phyloP scores from a whole-genome alignment of 92 coral and sea anemone species.

The Zoanthus sociatus region DNA sequence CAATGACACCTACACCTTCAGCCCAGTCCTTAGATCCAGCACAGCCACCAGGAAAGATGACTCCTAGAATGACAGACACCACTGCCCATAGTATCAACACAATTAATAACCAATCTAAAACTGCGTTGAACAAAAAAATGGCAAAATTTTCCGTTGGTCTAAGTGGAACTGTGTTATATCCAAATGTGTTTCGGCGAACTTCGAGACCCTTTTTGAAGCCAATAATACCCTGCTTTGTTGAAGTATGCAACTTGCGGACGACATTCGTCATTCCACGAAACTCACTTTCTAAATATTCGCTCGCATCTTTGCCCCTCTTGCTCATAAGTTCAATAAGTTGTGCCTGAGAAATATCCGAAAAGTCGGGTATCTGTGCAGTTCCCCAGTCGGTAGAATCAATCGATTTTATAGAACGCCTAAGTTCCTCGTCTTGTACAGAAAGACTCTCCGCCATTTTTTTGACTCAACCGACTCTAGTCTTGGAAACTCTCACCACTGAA shows the following conservation, averaged over 20 bases:
- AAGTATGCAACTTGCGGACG: slow-evolving; percentile 72
- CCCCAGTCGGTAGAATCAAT: slow-evolving; percentile 44
- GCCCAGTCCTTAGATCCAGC: slow-evolving; percentile 69
- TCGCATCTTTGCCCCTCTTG: slow-evolving; percentile 53
- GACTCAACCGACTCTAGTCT: slow-evolving; percentile 1
- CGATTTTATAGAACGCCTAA: slow-evolving; percentile 9
- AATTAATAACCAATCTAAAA: slow-evolving; percentile 80
- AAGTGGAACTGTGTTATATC: slow-evolving; percentile 70
- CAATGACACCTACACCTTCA: slow-evolving; percentile 85
- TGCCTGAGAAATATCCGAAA: slow-evolving; percentile 68
- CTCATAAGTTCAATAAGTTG: slow-evolving; percentile 64
- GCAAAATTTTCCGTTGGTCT: slow-evolving; percentile 64
- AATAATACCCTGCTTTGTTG: slow-evolving; percentile 78
- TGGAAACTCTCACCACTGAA: background rate
- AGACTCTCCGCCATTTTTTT: slow-evolving; percentile 17
- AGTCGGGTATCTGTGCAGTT: slow-evolving; percentile 55
- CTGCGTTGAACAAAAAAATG: slow-evolving; percentile 67
- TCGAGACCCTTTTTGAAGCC: slow-evolving; percentile 69
- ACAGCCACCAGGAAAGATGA: slow-evolving; percentile 79
- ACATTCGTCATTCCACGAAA: slow-evolving; percentile 75
- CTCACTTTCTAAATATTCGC: slow-evolving; percentile 56
- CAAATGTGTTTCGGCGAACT: slow-evolving; percentile 63
- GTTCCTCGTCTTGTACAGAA: background rate
- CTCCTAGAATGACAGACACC: slow-evolving; percentile 80
- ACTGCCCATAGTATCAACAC: slow-evolving; percentile 74